Evolutionary conservation across 37 sponge, comb jelly and placozoan species (phyloP), one percentile per base, ranked within the genome.

Genomic region (Cladorhizidae sp.): DNA sequence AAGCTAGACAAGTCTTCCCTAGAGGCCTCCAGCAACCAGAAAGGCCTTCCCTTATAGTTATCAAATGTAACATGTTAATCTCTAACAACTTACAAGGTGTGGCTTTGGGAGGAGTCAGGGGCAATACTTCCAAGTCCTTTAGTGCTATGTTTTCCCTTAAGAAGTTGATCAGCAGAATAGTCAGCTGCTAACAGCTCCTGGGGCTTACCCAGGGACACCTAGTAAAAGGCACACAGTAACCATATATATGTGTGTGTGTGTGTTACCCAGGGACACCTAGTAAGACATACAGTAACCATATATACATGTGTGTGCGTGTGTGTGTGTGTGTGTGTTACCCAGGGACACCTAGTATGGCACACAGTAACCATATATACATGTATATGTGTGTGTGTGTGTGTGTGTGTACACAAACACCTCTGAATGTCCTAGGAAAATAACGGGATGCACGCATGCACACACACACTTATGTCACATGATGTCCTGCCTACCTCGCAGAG

Each of bases 181-280:
- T 98, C 89, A 8, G 98, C 91, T 1, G 91, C 86, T 14, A 95
- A 71, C 17, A 98, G 86, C 55, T 98, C 91, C 20, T 94, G 79
- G 9, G 91, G 79, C n/a, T 77, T 78, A 0, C 98, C 98, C 20
- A 95, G 83, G 9, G 96, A 42, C 22, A 79, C 67, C 81, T 75
- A 26, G 32, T 57, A 1, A n/a, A 2, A 73, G 37, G 11, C 11
- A 73, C 7, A 50, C 28, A 40, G 8, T n/a, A n/a, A n/a, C n/a
- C n/a, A n/a, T n/a, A n/a, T n/a, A n/a, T n/a, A n/a, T n/a, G n/a
- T n/a, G n/a, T n/a, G n/a, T n/a, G n/a, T n/a, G n/a, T n/a, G n/a
- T n/a, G n/a, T n/a, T n/a, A n/a, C n/a, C n/a, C n/a, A n/a, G n/a
- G n/a, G n/a, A n/a, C n/a, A n/a, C n/a, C n/a, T n/a, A n/a, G n/a